A percentile compares a stretch with the other conserved stretches of the same genome.
Conservation (phyloP, 30 jellyfish, hydroid and myxozoan genomes). For the Hydra vulgaris region DNA sequence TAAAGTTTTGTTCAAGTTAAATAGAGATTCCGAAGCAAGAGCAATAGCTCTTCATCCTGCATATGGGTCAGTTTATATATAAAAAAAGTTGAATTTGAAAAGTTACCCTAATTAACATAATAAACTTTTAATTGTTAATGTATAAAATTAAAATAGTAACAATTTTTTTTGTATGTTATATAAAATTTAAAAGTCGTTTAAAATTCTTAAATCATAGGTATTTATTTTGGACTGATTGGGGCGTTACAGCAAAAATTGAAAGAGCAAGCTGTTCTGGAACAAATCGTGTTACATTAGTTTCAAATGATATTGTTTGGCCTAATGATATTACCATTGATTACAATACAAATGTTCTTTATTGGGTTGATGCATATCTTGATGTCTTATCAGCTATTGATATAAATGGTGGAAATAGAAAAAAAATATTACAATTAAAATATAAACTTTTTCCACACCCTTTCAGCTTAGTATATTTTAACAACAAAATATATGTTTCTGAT, state of each 20-base stretch:
- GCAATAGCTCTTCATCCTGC: constrained; percentile 69
- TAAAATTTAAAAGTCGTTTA: too few relatives aligned
- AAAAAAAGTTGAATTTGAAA: too few relatives aligned
- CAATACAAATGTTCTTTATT: constrained; percentile 38
- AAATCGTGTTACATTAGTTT: constrained; percentile 38
- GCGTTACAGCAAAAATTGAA: constrained; percentile 57
- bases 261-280: constrained; percentile 58
- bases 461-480: constrained; percentile 43
- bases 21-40: constrained; percentile 46
- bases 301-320: constrained; percentile 29
- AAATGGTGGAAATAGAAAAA: constrained; percentile 37
- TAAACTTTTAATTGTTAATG: background rate
- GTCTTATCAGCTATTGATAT: constrained; percentile 39
- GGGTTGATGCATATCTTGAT: constrained; percentile 75
- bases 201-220: constrained; percentile 15
- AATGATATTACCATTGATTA: constrained; percentile 74
- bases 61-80: constrained; percentile 46
- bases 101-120: too few relatives aligned
- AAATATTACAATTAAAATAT: constrained; percentile 23
- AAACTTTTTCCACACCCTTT: constrained; percentile 38
- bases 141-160: background rate
- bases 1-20: constrained; percentile 36
- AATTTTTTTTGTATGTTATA: too few relatives aligned
- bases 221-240: constrained; percentile 76
- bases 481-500: constrained; percentile 48